phyloP scores from a whole-genome alignment of 2,888 invertebrate genomes.

The Melieria picta region DNA sequence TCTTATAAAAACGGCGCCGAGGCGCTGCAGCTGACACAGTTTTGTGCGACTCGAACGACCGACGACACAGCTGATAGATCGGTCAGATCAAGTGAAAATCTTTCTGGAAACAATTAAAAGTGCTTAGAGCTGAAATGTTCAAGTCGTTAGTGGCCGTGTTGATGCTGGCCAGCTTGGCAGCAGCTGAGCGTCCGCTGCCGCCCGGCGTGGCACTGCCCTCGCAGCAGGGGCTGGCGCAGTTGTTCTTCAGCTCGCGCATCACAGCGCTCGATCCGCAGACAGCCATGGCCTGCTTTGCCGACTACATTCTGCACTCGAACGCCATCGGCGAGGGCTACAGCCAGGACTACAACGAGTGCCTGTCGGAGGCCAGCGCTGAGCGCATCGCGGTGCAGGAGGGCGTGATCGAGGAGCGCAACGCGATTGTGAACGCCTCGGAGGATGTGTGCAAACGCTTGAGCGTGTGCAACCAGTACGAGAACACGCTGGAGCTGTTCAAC shows the following conservation, averaged over 20 bases:
- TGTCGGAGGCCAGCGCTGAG: constrained; percentile 40
- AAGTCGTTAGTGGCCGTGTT: constrained; percentile 16
- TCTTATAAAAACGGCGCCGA: no score
- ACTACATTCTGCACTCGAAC: constrained; percentile 54
- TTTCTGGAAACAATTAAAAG: no score
- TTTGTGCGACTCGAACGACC: constrained; percentile 4
- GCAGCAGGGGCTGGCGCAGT: constrained; percentile 50
- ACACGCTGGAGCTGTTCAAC: constrained; percentile 50
- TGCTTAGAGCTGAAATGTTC: background rate
- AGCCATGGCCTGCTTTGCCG: constrained; percentile 53
- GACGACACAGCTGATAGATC: background rate
- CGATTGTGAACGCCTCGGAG: constrained; percentile 44
- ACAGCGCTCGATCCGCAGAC: constrained; percentile 49
- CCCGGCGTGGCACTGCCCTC: constrained; percentile 26
- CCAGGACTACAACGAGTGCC: constrained; percentile 46
- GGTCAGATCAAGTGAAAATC: no score
- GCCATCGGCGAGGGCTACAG: constrained; percentile 50
- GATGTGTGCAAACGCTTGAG: constrained; percentile 47
- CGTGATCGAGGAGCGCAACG: constrained; percentile 44
- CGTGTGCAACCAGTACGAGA: constrained; percentile 44
- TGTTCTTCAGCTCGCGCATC: constrained; percentile 52
- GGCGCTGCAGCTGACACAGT: background rate
- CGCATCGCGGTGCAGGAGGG: constrained; percentile 50
- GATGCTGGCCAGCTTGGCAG: constrained; percentile 29
- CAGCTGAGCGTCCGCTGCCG: constrained; percentile 19